A percentile compares a stretch with the other conserved stretches of the same genome.
Evolutionary conservation across 2,888 invertebrate genomes (phyloP).

Genomic region (Phrixothrix hirtus): DNA sequence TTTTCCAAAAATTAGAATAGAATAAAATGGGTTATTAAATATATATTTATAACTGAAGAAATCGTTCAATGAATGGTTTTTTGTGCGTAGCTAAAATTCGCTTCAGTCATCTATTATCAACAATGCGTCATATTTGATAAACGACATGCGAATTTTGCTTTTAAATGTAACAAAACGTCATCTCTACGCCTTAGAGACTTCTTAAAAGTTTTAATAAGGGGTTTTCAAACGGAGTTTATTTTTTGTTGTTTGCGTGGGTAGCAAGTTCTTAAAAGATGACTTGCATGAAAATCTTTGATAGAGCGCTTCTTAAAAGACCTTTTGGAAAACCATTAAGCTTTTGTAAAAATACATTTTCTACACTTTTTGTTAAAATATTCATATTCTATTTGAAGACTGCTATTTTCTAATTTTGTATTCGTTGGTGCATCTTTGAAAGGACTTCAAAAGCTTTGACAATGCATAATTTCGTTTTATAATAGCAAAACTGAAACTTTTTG

Average conservation of each 20-base stretch:
- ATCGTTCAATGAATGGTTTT: not conserved
- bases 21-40: no score
- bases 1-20: no score
- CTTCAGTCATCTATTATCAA: conserved; percentile 19
- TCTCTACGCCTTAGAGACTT: conserved; percentile 16
- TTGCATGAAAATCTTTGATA: conserved; percentile 36
- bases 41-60: not conserved
- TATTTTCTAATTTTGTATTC: no score
- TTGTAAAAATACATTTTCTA: no score
- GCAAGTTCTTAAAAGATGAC: conserved; percentile 28
- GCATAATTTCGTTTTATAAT: no score
- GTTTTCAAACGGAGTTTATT: conserved; percentile 21
- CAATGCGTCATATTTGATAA: conserved; percentile 28
- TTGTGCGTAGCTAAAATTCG: conserved; percentile 6
- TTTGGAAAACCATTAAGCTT: no score
- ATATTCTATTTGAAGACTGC: no score
- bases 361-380: no score
- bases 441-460: no score
- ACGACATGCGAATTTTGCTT: conserved; percentile 23
- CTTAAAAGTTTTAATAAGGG: conserved; percentile 23
- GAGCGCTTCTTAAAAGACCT: conserved; percentile 22
- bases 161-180: conserved; percentile 23
- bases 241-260: conserved; percentile 22
- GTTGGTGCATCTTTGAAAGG: no score
- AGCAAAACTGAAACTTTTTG: conserved; percentile 2